phyloP scores from a whole-genome alignment of 2,113 vertebrate species.

The Stercorarius parasiticus region DNA sequence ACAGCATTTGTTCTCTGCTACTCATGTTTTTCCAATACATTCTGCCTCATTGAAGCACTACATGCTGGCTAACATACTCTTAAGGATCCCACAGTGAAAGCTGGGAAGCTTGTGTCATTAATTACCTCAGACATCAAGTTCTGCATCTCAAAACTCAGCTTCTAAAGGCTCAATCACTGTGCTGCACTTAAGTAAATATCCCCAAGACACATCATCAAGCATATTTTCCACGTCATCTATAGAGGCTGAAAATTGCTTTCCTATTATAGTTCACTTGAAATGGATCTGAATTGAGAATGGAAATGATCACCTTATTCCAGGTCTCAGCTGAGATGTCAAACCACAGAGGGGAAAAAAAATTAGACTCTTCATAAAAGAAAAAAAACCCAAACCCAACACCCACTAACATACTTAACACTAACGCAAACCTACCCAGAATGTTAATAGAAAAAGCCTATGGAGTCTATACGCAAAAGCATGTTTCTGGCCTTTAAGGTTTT shows the following conservation, averaged over 20 bases:
- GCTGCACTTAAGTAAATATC: neutral
- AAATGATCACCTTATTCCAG: neutral
- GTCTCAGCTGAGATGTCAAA: neutral
- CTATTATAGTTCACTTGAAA: slow-evolving; percentile 4
- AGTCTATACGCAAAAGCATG: neutral
- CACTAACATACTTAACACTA: neutral
- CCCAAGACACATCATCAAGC: slow-evolving; percentile 13
- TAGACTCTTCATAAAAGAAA: neutral
- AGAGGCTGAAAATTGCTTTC: neutral
- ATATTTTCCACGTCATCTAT: neutral
- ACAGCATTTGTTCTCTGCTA: neutral
- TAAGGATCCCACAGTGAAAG: neutral
- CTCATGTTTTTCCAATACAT: neutral
- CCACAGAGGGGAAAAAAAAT: neutral
- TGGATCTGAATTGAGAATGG: neutral
- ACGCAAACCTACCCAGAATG: neutral
- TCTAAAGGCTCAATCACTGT: neutral
- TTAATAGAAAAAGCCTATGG: neutral
- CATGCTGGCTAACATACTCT: neutral
- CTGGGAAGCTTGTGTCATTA: neutral
- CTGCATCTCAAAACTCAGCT: neutral
- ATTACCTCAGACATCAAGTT: slow-evolving; percentile 1
- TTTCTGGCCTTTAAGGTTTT: neutral
- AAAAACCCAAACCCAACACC: neutral
- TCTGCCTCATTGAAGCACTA: neutral